Conservation (phyloP, 23 tunicate species). For the Trididemnum miniatum region DNA sequence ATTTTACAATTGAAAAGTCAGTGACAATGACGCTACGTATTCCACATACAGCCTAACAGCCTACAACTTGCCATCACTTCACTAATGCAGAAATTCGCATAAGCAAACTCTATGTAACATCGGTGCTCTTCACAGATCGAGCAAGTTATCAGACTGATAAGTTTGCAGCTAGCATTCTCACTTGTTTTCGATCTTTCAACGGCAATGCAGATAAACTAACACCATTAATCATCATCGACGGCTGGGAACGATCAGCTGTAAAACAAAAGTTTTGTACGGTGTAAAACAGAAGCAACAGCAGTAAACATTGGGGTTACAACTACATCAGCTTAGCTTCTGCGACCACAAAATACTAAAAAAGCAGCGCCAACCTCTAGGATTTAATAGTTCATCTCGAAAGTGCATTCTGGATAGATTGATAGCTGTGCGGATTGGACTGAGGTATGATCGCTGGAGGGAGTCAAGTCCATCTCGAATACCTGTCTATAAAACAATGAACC, state of each 20-base stretch:
- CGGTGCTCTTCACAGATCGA: no score
- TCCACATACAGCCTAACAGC: no score
- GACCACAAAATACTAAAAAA: neutral
- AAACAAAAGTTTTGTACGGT: neutral
- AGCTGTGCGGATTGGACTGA: constrained; percentile 39
- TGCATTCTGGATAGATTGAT: constrained; percentile 66
- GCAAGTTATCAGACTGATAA: no score
- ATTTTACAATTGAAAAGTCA: no score
- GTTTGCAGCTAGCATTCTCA: no score
- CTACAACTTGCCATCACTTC: no score
- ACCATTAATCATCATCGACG: constrained; percentile 40
- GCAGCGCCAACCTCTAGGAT: neutral
- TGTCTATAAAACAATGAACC: constrained; percentile 26
- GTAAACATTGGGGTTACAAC: no score
- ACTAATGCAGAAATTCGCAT: no score
- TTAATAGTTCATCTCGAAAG: constrained; percentile 47
- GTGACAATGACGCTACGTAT: no score
- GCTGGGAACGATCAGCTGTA: neutral
- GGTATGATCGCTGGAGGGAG: constrained; percentile 15
- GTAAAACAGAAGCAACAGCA: no score
- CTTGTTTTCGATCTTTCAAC: constrained; percentile 35
- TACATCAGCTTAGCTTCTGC: no score
- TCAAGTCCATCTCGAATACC: constrained; percentile 21
- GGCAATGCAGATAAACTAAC: constrained; percentile 37
- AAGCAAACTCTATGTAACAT: no score